Evolutionary conservation across 1,140 invertebrate genomes (phyloP).

Genomic region (Pachyrhynchus sulphureomaculatus): DNA sequence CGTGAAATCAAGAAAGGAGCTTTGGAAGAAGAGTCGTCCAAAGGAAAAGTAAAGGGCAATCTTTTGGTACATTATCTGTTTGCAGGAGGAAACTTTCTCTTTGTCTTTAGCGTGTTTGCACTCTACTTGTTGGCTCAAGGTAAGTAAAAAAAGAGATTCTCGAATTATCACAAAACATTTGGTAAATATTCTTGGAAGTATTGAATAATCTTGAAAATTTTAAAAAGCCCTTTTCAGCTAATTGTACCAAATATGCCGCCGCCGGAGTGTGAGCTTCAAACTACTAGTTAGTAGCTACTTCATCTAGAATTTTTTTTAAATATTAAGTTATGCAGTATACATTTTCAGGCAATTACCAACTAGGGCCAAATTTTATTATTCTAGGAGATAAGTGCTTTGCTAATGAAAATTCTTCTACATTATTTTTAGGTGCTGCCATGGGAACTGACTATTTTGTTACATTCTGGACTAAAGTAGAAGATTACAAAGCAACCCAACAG

Average conservation of each 20-base stretch:
- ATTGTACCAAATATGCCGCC: no score
- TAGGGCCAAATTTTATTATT: no score
- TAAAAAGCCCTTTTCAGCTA: no score
- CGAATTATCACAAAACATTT: not conserved
- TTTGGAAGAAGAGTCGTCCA: conserved; percentile 47
- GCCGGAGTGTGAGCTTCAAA: no score
- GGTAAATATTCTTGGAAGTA: not conserved
- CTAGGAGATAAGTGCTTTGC: no score
- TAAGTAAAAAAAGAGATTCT: not conserved
- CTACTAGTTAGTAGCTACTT: no score
- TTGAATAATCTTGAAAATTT: not conserved
- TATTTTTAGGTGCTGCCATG: conserved; percentile 57
- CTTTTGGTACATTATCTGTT: conserved; percentile 62
- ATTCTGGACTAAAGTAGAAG: conserved; percentile 63
- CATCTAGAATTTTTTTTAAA: no score
- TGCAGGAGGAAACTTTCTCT: conserved; percentile 62
- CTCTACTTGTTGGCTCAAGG: conserved; percentile 67
- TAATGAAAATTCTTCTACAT: not conserved
- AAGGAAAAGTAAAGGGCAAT: conserved; percentile 49
- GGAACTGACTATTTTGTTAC: conserved; percentile 79
- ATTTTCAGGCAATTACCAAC: no score
- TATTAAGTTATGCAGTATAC: no score
- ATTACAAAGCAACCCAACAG: conserved; percentile 22
- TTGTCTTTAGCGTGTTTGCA: conserved; percentile 60
- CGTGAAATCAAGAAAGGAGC: conserved; percentile 40